Conservation (phyloP, 2,797 vertebrate genomes). For the Hippocampus kuda region DNA sequence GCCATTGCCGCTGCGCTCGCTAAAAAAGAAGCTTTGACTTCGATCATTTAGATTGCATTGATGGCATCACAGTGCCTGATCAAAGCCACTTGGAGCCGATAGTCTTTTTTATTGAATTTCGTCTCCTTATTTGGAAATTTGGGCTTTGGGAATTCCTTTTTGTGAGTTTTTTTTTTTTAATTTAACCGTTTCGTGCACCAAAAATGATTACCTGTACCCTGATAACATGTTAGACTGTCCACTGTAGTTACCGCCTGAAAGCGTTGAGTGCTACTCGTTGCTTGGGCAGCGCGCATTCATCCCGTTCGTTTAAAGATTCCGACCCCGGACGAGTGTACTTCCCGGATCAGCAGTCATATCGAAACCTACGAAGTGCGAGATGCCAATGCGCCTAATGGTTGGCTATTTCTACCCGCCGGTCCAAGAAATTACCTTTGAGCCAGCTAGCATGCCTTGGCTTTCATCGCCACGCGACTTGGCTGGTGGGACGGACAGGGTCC, state of each 20-base stretch:
- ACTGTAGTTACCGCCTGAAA: too few relatives aligned
- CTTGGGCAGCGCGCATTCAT: neutral
- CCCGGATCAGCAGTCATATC: neutral
- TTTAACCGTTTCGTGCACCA: too few relatives aligned
- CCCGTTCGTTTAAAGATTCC: neutral
- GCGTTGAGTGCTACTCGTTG: neutral
- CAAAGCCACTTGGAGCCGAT: neutral
- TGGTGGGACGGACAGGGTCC: neutral
- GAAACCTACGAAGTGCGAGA: neutral
- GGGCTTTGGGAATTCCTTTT: neutral
- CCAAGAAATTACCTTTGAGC: neutral
- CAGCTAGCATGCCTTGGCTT: neutral
- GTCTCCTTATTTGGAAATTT: neutral
- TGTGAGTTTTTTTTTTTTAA: neutral
- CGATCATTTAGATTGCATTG: neutral
- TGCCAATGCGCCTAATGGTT: neutral
- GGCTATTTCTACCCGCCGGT: neutral
- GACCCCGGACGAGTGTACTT: neutral
- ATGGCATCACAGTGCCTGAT: neutral
- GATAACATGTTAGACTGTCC: too few relatives aligned
- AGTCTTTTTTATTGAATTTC: neutral
- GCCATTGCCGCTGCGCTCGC: neutral
- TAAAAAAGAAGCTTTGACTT: neutral
- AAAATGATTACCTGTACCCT: too few relatives aligned
- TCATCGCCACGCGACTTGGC: neutral